Evolutionary conservation across 1,140 invertebrate genomes (phyloP), one percentile per base, ranked within the genome.

Genomic region (Harpegnathos saltator): DNA sequence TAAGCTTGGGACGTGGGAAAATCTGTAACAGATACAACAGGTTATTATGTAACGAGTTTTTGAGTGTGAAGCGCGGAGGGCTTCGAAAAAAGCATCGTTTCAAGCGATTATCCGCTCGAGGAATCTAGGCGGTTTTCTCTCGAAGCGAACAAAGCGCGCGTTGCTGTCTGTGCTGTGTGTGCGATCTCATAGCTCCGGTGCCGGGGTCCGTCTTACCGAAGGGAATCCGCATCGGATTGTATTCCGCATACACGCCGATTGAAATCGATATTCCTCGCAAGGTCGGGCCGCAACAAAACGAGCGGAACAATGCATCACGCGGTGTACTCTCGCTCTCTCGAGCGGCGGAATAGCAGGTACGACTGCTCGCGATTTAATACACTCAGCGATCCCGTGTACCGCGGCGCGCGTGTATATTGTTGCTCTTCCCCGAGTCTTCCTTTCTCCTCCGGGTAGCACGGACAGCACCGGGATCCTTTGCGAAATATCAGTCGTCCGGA

Each of bases 211-310:
- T 61, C 85, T 89, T 89, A 86, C 75, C 74, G 81, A 84, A 63
- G 77, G 77, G 87, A 83, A 89, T 86, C 81, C 74, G 82, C 86
- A 56, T 85, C 83, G 91, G 90, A 92, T 93, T 92, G 90, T 90
- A 86, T 90, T 91, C 89, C 90, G 85, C 83, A 72, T 89, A 89
- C 85, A 87, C 84, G 75, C 80, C 87, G 90, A 92, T 91, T 91
- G 91, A 93, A 93, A 93, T 93, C 89, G 90, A 93, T 92, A 92
- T 90, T 92, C 89, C 65, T 65, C 59, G 88, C 89, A 91, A 92
- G 90, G 89, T 88, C 89, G 87, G 81, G 22, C 73, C 65, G 77
- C 89, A 92, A 91, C 83, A 85, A 92, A 92, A 91, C 87, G 86
- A 88, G 68, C 84, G 69, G 81, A 91, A 91, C 90, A 92, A 92